Evolutionary conservation across 2,888 invertebrate species (phyloP), one percentile per base, ranked within the genome.

Genomic region (Chaetogeoica ovagalla): DNA sequence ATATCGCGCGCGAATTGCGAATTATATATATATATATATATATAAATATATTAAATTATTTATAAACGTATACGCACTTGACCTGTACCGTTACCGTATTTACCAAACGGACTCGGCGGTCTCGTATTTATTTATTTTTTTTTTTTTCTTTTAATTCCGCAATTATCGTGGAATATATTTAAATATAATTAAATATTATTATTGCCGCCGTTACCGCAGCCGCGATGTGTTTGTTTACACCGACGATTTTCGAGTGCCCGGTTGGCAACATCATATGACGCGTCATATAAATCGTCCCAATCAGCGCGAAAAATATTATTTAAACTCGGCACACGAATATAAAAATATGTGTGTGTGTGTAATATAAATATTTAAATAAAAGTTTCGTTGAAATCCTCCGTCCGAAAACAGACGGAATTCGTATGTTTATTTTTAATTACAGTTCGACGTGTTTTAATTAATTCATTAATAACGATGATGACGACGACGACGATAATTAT

Each of bases 361-460:
- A 62, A 69, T 70, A 77, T 70, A 77, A 70, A 77, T 70, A 77
- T 77, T 77, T 69, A 77, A 60, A 69, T 77, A 57, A 77, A 68
- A 60, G 48, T 48, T 60, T 37, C 19, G 48, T 37, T n/a, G 52
- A 52, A 63, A 74, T 63, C 69, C 60, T 77, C 68, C 37, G 55
- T 52, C 30, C 30, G 30, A 8, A 43, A 62, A 62, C 69, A 77
- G 70, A 77, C 66, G 70, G 19, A 70, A 70, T 77, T 8, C 69
- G 63, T 62, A 17, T 77, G 77, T 77, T 77, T 77, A 77, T 77
- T 77, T 77, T 69, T 77, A 77, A 77, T 77, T 77, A n/a, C n/a
- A 77, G 60, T 70, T 62, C 70, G 77, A 77, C 62, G 62, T 77
- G 55, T 77, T 77, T 70, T 70, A 77, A 77, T 77, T 77, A 70